A percentile compares a stretch with the other conserved stretches of the same genome.
These are phyloP conservation scores for Rhineura floridana DNA, from an alignment of 2,113 vertebrate genomes.

Conservation along the genomic window DNA sequence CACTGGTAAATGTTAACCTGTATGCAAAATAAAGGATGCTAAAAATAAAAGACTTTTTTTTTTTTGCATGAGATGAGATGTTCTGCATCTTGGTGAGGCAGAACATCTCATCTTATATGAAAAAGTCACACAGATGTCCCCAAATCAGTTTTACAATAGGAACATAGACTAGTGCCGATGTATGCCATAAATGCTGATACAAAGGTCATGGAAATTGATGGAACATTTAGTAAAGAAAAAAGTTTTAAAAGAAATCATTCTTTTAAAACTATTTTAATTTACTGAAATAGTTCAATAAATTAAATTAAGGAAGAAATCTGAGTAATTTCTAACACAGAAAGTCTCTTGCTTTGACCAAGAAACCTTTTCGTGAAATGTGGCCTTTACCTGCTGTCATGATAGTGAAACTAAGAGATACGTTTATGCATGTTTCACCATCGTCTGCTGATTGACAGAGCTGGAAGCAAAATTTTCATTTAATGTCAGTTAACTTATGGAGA, in stretches of 20 bases:
- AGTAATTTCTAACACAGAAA: not conserved
- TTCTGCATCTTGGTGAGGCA: not conserved
- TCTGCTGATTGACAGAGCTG: not conserved
- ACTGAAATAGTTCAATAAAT: not conserved
- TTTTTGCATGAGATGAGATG: too few relatives aligned
- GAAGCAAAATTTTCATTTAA: conserved; percentile 8
- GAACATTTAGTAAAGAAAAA: not conserved
- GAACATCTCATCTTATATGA: not conserved
- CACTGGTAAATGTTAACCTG: too few relatives aligned
- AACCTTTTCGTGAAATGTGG: not conserved
- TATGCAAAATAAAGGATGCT: too few relatives aligned
- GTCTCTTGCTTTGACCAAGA: not conserved
- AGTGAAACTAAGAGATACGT: not conserved
- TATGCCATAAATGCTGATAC: not conserved
- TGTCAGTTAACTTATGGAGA: not conserved
- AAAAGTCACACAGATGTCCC: not conserved
- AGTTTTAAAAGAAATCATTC: not conserved
- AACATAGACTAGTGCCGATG: not conserved
- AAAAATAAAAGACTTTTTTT: not conserved
- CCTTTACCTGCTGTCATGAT: not conserved
- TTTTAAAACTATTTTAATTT: too few relatives aligned
- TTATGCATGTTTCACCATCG: not conserved
- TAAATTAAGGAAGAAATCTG: not conserved
- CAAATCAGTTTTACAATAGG: not conserved
- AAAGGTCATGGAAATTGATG: not conserved